These are phyloP conservation scores for Oscheius onirici DNA, from an alignment of 2,888 invertebrate species.

Conservation along the genomic window DNA sequence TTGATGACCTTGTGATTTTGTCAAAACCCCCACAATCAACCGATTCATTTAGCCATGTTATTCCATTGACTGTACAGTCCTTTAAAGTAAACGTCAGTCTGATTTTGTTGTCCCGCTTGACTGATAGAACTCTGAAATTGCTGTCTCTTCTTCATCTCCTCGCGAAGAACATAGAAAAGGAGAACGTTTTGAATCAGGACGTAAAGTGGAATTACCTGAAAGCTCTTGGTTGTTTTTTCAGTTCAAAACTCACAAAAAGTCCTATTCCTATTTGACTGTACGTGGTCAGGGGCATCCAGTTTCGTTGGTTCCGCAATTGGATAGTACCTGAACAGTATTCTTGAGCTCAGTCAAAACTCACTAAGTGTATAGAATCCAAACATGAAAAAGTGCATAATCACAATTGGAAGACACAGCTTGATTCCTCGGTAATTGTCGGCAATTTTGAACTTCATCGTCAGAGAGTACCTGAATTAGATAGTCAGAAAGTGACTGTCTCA, in stretches of 20 bases:
- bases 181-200: conserved; percentile 8
- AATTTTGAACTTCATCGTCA: conserved; percentile 14
- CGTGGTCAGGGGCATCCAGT: neutral
- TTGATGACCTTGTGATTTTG: neutral
- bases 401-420: conserved; percentile 8
- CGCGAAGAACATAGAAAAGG: neutral
- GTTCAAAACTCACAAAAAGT: conserved; percentile 1
- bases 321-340: conserved; percentile 10
- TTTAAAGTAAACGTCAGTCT: conserved; percentile 19
- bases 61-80: conserved; percentile 20
- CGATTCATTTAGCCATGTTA: neutral
- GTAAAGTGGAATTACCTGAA: conserved; percentile 23
- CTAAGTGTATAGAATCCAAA: conserved; percentile 25
- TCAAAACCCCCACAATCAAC: too few species aligned
- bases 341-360: neutral
- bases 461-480: conserved; percentile 8
- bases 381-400: conserved; percentile 11
- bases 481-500: neutral
- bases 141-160: neutral
- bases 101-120: neutral
- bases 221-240: neutral
- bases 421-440: conserved; percentile 9
- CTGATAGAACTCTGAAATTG: neutral
- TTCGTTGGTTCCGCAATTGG: neutral
- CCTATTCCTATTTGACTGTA: conserved; percentile 13